Base-by-base conservation (phyloP, 2,888 invertebrate species). In the Sepiola atlantica region DNA sequence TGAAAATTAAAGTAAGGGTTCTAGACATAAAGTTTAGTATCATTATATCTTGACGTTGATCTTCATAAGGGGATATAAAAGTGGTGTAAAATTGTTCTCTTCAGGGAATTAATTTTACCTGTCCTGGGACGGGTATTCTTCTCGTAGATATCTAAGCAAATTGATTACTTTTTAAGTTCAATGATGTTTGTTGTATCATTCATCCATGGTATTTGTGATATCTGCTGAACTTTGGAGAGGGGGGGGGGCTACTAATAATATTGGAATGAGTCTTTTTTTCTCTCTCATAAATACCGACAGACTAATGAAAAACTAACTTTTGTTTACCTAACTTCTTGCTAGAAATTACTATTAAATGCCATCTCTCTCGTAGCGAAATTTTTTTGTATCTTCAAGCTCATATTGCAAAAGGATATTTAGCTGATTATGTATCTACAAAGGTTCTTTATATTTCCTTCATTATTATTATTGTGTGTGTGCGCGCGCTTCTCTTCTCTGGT, bases 401-500 rank as follows among this genome's bases (percentile, higher is more conserved):
- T 77, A 32, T 77, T 77, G n/a, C n/a, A 77, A 77, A 77, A 77
- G 77, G 77, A 77, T 77, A 77, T 77, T 45, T n/a, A 77, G n/a
- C n/a, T n/a, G 16, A 77, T 77, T 77, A 77, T n/a, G 32, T 77
- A 32, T 32, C 77, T 16, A 77, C n/a, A 77, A 77, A 77, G n/a
- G n/a, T n/a, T 77, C n/a, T 77, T n/a, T 77, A 77, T 77, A 77
- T 16, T n/a, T 77, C 77, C 77, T 77, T 77, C n/a, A 77, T 77
- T 77, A n/a, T 77, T 77, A 77, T 77, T 77, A 77, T 61, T 77
- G 77, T 77, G 28, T 77, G 61, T 77, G 10, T 77, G 77, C n/a
- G 77, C 2, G 10, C n/a, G 77, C n/a, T 77, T 77, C 77, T n/a
- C 77, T 77, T 77, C 45, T 77, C n/a, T 14, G 32, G 32, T n/a